These are phyloP conservation scores for Darwinula stevensoni DNA, from an alignment of 2,888 invertebrate species.

Conservation along the genomic window DNA sequence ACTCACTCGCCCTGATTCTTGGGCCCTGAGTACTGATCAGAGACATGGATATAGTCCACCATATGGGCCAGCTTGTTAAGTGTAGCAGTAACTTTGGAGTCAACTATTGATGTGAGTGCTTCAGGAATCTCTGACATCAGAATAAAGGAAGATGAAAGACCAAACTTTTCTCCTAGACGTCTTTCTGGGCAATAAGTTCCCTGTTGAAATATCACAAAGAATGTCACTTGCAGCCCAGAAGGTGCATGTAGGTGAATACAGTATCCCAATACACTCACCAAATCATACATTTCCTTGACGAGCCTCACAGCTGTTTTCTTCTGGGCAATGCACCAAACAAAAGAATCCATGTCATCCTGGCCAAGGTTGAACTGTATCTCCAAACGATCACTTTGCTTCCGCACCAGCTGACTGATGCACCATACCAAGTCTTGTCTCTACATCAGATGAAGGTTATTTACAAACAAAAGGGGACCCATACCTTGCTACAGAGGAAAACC, in stretches of 20 bases:
- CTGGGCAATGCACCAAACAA: constrained; percentile 67
- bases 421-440: constrained; percentile 77
- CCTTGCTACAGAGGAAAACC: no score
- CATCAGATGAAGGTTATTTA: no score
- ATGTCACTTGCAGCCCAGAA: no score
- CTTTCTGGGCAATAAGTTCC: constrained; percentile 52
- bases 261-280: constrained; percentile 32
- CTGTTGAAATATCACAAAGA: constrained; percentile 15
- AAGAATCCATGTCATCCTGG: constrained; percentile 69
- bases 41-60: constrained; percentile 86
- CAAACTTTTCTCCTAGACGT: constrained; percentile 46
- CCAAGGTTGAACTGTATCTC: constrained; percentile 57
- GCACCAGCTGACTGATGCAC: constrained; percentile 45
- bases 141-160: constrained; percentile 35
- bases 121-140: constrained; percentile 75
- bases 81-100: constrained; percentile 41
- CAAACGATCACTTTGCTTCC: constrained; percentile 60
- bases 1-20: neutral
- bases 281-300: constrained; percentile 72
- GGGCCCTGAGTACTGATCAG: constrained; percentile 69
- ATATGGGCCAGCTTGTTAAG: constrained; percentile 46
- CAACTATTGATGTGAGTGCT: constrained; percentile 50
- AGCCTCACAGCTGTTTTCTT: constrained; percentile 58
- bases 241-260: no score
- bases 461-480: no score